Conservation (phyloP, 1,140 invertebrate genomes). For the Diachasmimorpha longicaudata region DNA sequence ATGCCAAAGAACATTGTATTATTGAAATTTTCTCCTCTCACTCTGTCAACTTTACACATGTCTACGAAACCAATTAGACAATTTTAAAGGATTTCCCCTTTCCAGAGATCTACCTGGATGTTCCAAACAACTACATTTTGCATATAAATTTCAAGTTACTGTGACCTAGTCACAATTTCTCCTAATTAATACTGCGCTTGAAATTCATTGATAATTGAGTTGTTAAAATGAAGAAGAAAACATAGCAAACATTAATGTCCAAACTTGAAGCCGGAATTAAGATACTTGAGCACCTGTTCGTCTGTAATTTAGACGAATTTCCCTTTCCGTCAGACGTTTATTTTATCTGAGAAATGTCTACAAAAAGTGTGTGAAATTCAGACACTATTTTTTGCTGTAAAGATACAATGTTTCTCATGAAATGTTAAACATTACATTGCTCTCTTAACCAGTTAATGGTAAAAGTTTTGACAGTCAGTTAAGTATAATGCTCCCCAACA, state of each 20-base stretch:
- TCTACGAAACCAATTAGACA: not conserved
- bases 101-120: no score
- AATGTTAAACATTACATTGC: not conserved
- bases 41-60: not conserved
- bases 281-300: no score
- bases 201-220: not conserved
- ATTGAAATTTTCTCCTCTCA: not conserved
- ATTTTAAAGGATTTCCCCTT: no score
- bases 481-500: not conserved
- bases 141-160: not conserved
- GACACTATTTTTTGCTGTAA: no score
- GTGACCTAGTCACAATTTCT: not conserved
- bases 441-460: not conserved
- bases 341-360: no score
- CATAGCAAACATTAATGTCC: no score
- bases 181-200: not conserved
- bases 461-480: not conserved
- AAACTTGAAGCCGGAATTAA: no score
- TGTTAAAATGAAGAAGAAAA: not conserved
- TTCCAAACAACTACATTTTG: no score
- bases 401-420: not conserved
- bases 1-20: not conserved
- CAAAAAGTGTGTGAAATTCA: no score
- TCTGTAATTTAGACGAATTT: no score
- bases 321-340: no score